Conservation (phyloP, 2,797 vertebrate species). For the Lagocephalus sceleratus region DNA sequence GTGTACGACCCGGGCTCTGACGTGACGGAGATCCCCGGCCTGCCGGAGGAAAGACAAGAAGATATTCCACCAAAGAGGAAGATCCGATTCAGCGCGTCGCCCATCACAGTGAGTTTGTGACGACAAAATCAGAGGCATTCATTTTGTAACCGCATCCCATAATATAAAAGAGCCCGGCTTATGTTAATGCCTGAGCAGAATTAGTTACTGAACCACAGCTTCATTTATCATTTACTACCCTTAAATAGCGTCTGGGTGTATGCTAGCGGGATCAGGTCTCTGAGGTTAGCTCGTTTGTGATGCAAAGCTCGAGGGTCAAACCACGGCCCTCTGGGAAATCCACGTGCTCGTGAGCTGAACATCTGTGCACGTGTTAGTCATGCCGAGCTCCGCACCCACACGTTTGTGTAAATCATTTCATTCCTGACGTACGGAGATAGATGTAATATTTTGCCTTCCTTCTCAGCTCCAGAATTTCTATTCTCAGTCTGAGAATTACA, state of each 20-base stretch:
- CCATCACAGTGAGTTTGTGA: constrained; percentile 87
- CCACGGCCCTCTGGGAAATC: constrained; percentile 43
- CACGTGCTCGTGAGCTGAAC: constrained; percentile 45
- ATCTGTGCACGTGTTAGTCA: constrained; percentile 67
- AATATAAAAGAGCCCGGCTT: constrained; percentile 23
- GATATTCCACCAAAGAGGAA: constrained; percentile 89
- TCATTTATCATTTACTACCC: background rate
- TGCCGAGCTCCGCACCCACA: constrained; percentile 53
- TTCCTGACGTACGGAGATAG: constrained; percentile 12
- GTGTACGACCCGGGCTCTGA: constrained; percentile 89
- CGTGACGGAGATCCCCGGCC: constrained; percentile 86
- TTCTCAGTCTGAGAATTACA: too few relatives aligned
- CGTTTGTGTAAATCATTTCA: constrained; percentile 36
- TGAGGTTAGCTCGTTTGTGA: constrained; percentile 30
- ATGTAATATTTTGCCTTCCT: too few relatives aligned
- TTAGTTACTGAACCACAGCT: background rate
- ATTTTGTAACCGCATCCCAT: constrained; percentile 37
- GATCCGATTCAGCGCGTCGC: constrained; percentile 90
- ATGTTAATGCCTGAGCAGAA: too few relatives aligned
- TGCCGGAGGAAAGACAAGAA: constrained; percentile 88
- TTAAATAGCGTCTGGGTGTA: background rate
- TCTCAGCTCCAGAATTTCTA: too few relatives aligned
- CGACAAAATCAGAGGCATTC: constrained; percentile 26
- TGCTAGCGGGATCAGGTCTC: constrained; percentile 5
- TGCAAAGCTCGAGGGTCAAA: constrained; percentile 55